phyloP scores from a whole-genome alignment of 2,113 vertebrate genomes.

The Pangasianodon hypophthalmus region DNA sequence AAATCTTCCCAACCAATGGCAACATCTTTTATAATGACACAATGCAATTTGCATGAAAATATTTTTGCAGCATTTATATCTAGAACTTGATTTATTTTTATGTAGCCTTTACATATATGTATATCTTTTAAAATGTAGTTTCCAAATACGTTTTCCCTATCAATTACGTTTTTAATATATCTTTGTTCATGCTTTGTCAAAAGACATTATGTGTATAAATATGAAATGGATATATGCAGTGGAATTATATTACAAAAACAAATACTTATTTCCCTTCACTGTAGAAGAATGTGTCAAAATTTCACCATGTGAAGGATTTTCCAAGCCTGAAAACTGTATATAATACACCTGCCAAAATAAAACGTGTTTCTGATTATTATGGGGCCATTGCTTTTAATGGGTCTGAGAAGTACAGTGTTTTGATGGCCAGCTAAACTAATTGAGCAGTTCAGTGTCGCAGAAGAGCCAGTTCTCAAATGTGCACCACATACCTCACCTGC shows the following conservation, averaged over 20 bases:
- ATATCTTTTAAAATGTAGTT: no score
- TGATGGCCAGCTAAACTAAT: not conserved
- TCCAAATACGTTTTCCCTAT: no score
- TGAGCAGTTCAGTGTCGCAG: not conserved
- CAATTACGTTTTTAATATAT: no score
- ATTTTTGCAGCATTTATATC: not conserved
- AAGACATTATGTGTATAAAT: no score
- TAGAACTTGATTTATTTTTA: no score
- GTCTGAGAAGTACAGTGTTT: not conserved
- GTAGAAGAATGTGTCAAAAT: not conserved
- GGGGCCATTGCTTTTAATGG: not conserved
- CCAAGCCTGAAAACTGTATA: not conserved
- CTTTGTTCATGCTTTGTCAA: no score
- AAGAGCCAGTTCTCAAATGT: constrained; percentile 55
- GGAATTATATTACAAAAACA: no score
- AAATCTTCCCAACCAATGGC: not conserved
- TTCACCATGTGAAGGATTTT: not conserved
- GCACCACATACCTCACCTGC: constrained; percentile 58
- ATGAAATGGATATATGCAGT: no score
- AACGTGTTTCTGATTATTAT: not conserved
- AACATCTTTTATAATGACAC: not conserved
- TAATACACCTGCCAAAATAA: not conserved
- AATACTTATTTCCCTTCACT: not conserved
- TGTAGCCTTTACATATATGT: no score
- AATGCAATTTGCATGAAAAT: not conserved